Evolutionary conservation across 2,888 invertebrate genomes (phyloP), one percentile per base, ranked within the genome.

Genomic region (Trichogramma dendrolimi): DNA sequence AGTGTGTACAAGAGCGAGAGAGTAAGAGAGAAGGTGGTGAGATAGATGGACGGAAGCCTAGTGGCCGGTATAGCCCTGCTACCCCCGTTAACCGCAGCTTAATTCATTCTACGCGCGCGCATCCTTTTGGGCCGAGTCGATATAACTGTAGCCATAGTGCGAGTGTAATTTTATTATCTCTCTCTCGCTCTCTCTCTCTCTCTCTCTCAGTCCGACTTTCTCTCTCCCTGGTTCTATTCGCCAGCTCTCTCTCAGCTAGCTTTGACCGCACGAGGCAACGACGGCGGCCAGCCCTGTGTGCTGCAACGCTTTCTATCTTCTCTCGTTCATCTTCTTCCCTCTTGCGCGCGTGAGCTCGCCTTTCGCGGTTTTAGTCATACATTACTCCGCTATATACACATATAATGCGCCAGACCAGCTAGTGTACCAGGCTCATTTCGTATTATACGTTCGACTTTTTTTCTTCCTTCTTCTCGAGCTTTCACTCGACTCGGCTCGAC

Each of bases 31-130:
- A 39, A 6, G n/a, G 41, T 52, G 55, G 54, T 44, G 27, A 51
- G 52, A 56, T n/a, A 51, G 48, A 62, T 49, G 52, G 43, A 43
- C 48, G 55, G 41, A 11, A 11, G 58, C 38, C 8, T 5, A 27
- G 27, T 27, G 27, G 27, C 27, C 27, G 27, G 27, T 27, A 27
- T 27, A 27, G 27, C 3, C 27, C 27, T 27, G 2, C 27, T 27
- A 27, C 27, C 27, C 27, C 27, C 27, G 70, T 69, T 71, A 72
- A 74, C 71, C 69, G 70, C 71, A 68, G 69, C 71, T 72, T 72
- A 73, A 71, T 69, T 68, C 67, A 66, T 63, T 66, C 57, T 49
- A 27, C 39, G 38, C 41, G 38, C 41, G 47, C n/a, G 11, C 42
- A 4, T 46, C 40, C 50, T 49, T 49, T 59, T 51, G 55, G 54